These are phyloP conservation scores for Leptoclinus maculatus DNA, from an alignment of 2,797 vertebrate genomes.

Conservation along the genomic window DNA sequence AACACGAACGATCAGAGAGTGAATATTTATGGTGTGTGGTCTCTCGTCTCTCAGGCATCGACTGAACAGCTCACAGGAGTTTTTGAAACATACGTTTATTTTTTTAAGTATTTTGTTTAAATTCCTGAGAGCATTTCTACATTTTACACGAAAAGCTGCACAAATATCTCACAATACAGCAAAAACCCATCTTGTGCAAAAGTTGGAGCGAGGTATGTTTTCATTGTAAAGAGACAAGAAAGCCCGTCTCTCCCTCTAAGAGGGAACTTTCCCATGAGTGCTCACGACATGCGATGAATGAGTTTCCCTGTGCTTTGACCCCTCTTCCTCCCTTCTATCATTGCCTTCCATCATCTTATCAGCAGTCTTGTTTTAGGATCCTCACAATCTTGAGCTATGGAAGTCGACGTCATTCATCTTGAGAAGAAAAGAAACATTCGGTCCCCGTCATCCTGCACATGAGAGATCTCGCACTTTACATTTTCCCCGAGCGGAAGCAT, in stretches of 20 bases:
- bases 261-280: slow-evolving; percentile 52
- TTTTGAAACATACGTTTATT: neutral
- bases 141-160: neutral
- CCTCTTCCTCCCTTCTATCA: slow-evolving; percentile 27
- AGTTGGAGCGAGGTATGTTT: slow-evolving; percentile 11
- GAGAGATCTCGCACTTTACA: slow-evolving; percentile 24
- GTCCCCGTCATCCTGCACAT: slow-evolving; percentile 3
- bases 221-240: slow-evolving; percentile 32
- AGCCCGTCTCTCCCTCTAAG: neutral
- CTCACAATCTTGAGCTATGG: slow-evolving; percentile 25
- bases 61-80: neutral
- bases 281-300: slow-evolving; percentile 51
- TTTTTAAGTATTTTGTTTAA: neutral
- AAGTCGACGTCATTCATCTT: slow-evolving; percentile 42
- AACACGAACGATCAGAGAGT: neutral
- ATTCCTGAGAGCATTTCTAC: neutral
- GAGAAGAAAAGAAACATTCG: slow-evolving; percentile 34
- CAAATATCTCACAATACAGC: neutral
- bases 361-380: slow-evolving; percentile 34
- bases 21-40: too few relatives aligned
- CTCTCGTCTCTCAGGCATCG: too few relatives aligned
- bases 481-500: slow-evolving; percentile 33
- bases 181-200: neutral
- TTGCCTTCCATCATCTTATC: slow-evolving; percentile 45
- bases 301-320: slow-evolving; percentile 43